Conservation (phyloP, 2,888 invertebrate species). For the Himalopsyche tibetana region DNA sequence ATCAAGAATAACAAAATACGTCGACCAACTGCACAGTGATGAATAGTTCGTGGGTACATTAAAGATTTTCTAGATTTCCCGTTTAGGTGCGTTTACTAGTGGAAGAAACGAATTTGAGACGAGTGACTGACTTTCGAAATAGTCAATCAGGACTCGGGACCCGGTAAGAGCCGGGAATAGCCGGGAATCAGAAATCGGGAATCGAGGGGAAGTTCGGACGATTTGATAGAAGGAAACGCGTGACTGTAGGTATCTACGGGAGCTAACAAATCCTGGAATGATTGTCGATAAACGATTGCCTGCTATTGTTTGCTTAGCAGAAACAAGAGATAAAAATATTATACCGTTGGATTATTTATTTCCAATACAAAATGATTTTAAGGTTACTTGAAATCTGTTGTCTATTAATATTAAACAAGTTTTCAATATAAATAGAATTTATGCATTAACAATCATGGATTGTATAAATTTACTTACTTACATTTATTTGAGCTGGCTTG, state of each 20-base stretch:
- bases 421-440: too few species aligned
- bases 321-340: too few species aligned
- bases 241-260: conserved; percentile 1
- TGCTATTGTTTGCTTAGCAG: neutral
- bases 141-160: neutral
- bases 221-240: conserved; percentile 25
- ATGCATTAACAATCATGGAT: too few species aligned
- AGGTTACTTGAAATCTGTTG: too few species aligned
- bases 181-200: conserved; percentile 23
- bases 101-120: conserved; percentile 34
- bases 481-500: too few species aligned
- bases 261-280: conserved; percentile 6
- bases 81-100: conserved; percentile 31
- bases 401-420: too few species aligned
- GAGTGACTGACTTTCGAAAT: conserved; percentile 26
- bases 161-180: conserved; percentile 1
- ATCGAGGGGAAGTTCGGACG: conserved; percentile 21
- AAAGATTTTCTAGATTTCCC: conserved; percentile 15
- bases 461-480: too few species aligned
- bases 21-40: too few species aligned
- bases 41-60: neutral
- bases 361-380: too few species aligned
- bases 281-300: neutral
- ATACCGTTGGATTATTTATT: too few species aligned
- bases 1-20: too few species aligned